A percentile compares a stretch with the other conserved stretches of the same genome.
phyloP scores from a whole-genome alignment of 2,888 invertebrate genomes.

The Phaonia tiefii region DNA sequence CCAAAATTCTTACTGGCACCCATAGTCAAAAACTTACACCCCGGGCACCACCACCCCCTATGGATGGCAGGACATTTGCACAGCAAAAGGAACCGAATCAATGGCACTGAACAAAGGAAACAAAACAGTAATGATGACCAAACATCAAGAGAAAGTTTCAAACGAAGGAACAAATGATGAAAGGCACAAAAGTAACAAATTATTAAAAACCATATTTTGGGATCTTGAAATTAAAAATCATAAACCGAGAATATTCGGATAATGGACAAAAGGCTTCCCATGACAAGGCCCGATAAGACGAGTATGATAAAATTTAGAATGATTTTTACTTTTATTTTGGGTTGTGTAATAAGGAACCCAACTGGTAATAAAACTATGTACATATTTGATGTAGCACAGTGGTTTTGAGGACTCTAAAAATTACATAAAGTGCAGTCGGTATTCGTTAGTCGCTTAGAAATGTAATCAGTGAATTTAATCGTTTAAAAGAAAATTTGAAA shows the following conservation, averaged over 20 bases:
- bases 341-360: constrained; percentile 60
- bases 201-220: constrained; percentile 60
- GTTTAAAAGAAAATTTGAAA: too few species aligned
- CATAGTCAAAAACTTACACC: neutral
- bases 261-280: neutral
- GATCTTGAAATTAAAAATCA: constrained; percentile 36
- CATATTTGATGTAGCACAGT: constrained; percentile 3
- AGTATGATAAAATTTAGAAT: constrained; percentile 19
- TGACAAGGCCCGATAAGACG: neutral
- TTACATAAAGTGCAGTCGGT: too few species aligned
- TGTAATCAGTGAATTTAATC: too few species aligned
- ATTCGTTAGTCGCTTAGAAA: too few species aligned
- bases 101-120: constrained; percentile 33
- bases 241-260: constrained; percentile 19
- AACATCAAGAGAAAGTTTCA: constrained; percentile 12
- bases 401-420: too few species aligned
- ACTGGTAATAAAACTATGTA: constrained; percentile 42
- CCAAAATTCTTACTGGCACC: too few species aligned
- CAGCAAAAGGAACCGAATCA: constrained; percentile 36
- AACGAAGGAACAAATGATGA: constrained; percentile 38
- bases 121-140: constrained; percentile 23
- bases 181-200: constrained; percentile 49
- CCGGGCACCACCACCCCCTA: neutral
- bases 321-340: constrained; percentile 53
- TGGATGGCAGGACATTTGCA: neutral